Base-by-base conservation (phyloP, 2,888 invertebrate species). In the Ashinkailepas kermadecensis region DNA sequence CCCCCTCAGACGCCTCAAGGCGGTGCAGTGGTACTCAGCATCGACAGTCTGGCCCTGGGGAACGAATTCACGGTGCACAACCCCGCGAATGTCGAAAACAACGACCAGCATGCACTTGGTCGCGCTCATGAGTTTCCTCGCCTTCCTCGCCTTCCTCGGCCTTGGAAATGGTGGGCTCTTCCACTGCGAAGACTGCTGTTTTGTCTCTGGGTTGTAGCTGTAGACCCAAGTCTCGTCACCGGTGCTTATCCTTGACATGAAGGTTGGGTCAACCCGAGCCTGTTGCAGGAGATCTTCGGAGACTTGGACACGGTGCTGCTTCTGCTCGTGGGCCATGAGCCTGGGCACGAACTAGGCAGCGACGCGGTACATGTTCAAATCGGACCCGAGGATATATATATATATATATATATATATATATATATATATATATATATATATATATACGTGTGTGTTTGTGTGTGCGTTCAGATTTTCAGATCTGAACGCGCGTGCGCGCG, bases 1-100 rank as follows among this genome's bases (percentile, higher is more conserved):
- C 59, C 85, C 89, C 82, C 89, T 88, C 3, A 82, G 25, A 82
- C 70, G 78, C 82, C 81, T 56, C 13, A 84, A 81, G 54, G 84
- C 83, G 78, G 67, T 81, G 39, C 65, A 59, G 83, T 84, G 84
- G 81, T 80, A 80, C 54, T 67, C 58, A 25, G 58, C 54, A 81
- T 81, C 81, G 67, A 81, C 82, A 78, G 81, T 82, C 78, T 84
- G 82, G 74, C 64, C 70, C 23, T 70, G 25, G 64, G 83, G 81
- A 21, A 81, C 81, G 67, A 81, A 84, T 78, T 84, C 82, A 39
- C 74, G 58, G 80, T 80, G 81, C 18, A 82, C 82, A 59, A 82
- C 82, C 23, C 83, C 83, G 78, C 80, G 64, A 15, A 78, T 59
- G 81, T 84, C 78, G 70, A 84, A 83, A 79, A 84, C 81, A 82